Evolutionary conservation across 2,888 invertebrate species (phyloP), one percentile per base, ranked within the genome.

Genomic region (Choreutis nemorana): DNA sequence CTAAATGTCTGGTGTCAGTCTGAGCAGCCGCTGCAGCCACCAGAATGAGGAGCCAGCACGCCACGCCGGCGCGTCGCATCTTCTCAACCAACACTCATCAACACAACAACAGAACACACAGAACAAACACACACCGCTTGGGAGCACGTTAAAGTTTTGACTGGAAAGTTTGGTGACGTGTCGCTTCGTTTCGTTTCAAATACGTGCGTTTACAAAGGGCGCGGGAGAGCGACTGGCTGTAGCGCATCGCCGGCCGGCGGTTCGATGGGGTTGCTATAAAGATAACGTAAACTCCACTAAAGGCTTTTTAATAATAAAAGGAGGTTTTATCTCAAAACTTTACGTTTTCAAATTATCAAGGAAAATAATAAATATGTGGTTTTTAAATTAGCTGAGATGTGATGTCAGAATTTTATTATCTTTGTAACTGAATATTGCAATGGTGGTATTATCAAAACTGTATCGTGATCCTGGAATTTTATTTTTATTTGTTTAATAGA

Each of bases 1-100:
- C 63, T 66, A 77, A 57, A 45, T 68, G 67, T 47, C 70, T 65
- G 41, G 75, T 68, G 63, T 73, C 73, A 33, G 58, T 39, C 49
- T 70, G 67, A 31, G 71, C 73, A 40, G 65, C 62, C 34, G 55
- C 63, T 37, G 57, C 55, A 20, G 53, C 62, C 22, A 52, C 62
- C 55, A 66, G 45, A 33, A 62, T 54, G 40, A 43, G 42, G 48
- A 71, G 62, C 57, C 71, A 72, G 66, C 64, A 71, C 68, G 72
- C 73, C 68, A 55, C 57, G 52, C 58, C 55, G 73, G 72, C 77
- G 71, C 64, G 57, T 68, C 66, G 63, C 77, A 77, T 77, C 50
- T 55, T 60, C 12, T 61, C 59, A 57, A 63, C 56, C 55, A 56
- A 59, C n/a, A 58, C 73, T 71, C 75, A 73, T 73, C 64, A 65